These are phyloP conservation scores for Cyanocitta stelleri DNA, from an alignment of 2,113 vertebrate genomes.

Conservation along the genomic window DNA sequence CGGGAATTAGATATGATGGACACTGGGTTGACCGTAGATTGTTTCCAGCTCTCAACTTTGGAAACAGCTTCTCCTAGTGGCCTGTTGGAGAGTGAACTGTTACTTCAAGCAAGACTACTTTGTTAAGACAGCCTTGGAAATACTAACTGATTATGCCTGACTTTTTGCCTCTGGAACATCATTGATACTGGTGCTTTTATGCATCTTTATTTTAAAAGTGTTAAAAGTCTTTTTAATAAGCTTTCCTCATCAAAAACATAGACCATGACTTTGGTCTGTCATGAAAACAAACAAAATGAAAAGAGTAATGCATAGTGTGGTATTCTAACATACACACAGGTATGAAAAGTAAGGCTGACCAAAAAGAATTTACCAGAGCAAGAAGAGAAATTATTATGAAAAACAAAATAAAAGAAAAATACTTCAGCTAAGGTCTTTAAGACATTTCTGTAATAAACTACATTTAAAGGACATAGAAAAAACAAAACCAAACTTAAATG, in stretches of 20 bases:
- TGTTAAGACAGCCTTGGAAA: not conserved
- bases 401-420: not conserved
- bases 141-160: not conserved
- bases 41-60: not conserved
- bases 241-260: not conserved
- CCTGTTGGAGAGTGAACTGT: not conserved
- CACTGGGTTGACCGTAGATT: not conserved
- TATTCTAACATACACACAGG: not conserved
- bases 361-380: not conserved
- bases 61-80: slow-evolving; percentile 52
- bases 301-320: not conserved
- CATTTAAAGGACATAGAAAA: not conserved
- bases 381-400: not conserved
- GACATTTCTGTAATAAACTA: not conserved
- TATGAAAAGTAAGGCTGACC: not conserved
- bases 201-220: not conserved
- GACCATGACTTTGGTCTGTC: not conserved
- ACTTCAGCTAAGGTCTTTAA: not conserved
- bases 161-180: not conserved
- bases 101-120: not conserved
- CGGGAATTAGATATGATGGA: not conserved
- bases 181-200: not conserved
- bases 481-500: not conserved
- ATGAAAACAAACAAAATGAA: not conserved
- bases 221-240: not conserved